Evolutionary conservation across 2,888 invertebrate species (phyloP), one percentile per base, ranked within the genome.

Genomic region (Norana najaformis): DNA sequence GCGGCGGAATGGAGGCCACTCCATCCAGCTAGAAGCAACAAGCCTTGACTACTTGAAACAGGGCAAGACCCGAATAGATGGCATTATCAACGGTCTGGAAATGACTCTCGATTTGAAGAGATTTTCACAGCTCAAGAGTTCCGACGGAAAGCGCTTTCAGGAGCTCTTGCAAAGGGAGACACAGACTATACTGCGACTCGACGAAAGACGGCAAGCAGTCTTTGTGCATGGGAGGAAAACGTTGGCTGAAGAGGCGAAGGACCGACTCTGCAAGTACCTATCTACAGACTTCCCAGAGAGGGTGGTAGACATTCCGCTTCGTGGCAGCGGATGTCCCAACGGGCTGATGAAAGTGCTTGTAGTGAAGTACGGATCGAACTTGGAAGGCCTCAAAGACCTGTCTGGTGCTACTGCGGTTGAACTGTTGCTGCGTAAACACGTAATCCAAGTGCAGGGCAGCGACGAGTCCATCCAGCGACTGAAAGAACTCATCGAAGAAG

Each of bases 261-360:
- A 20, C 16, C 35, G 47, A 18, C 35, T 89, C 20, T 34, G 69
- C 23, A 38, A 35, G 36, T 53, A 36, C 38, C 69, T 89, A 4
- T n/a, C 16, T 23, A 69, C n/a, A 5, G 89, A 34, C n/a, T 35
- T 35, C 34, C 35, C 35, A 36, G 88, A 85, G 18, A 39, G 47
- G 36, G 47, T 34, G n/a, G 89, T 69, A 35, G 88, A 88, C 34
- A 16, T 90, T 18, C 30, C 35, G 37, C 82, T 90, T 47, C 36
- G 88, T 16, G 53, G 82, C 30, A 47, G 89, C 16, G 83, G 47
- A 11, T 37, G 38, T 11, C 39, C 90, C 37, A 36, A 35, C 14
- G 82, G 89, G 2, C 38, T 90, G 37, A 85, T 90, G 90, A 90
- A 89, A 38, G 88, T 38, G 53, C 90, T 91, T 35, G 41, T 91